Evolutionary conservation across 2,888 invertebrate genomes (phyloP).

Genomic region (Cephus pulcher): DNA sequence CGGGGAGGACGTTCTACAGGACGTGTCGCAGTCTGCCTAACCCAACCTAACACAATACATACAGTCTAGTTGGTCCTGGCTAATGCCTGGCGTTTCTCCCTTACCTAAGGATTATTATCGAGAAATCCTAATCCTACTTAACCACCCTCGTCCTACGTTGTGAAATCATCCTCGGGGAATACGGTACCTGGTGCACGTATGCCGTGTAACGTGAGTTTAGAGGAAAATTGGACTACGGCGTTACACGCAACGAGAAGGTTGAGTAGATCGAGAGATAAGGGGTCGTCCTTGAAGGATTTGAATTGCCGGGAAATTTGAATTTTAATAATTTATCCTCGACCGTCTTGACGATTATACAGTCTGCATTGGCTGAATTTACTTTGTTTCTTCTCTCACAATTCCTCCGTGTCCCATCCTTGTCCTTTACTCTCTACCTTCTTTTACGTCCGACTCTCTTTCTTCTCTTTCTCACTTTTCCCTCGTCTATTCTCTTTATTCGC

Average conservation of each 20-base stretch:
- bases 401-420: background rate
- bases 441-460: background rate
- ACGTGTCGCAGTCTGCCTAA: background rate
- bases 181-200: background rate
- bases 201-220: background rate
- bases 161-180: background rate
- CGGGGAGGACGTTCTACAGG: background rate
- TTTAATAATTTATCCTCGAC: background rate
- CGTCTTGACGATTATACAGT: background rate
- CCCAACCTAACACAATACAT: background rate
- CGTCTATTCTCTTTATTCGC: constrained; percentile 6
- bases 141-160: constrained; percentile 2
- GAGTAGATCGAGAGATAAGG: background rate
- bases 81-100: background rate
- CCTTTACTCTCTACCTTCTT: background rate
- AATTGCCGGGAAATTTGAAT: background rate
- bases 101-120: constrained; percentile 27
- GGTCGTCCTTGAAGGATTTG: background rate
- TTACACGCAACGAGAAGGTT: background rate
- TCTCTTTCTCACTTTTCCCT: background rate
- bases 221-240: background rate
- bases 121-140: constrained; percentile 41
- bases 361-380: background rate
- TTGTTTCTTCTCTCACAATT: background rate
- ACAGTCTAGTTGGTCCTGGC: background rate